phyloP scores from a whole-genome alignment of 1,140 invertebrate genomes.

The Centruroides sculpturatus region DNA sequence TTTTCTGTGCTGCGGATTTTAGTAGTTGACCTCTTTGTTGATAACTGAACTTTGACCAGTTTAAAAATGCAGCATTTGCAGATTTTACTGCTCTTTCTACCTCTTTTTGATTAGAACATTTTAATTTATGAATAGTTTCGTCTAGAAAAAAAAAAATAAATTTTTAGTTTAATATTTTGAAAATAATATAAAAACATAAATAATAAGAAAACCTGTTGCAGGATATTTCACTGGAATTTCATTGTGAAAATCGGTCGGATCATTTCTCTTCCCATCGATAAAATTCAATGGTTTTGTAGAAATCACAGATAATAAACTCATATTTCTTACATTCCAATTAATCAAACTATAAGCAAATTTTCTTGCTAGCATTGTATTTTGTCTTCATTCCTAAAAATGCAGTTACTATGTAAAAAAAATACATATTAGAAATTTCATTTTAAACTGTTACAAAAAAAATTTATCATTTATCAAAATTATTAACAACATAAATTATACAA shows the following conservation, averaged over 20 bases:
- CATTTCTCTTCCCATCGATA: slow-evolving; percentile 21
- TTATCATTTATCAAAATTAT: too few relatives aligned
- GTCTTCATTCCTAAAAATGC: too few relatives aligned
- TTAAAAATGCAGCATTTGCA: slow-evolving; percentile 22
- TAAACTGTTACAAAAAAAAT: too few relatives aligned
- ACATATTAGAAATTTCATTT: too few relatives aligned
- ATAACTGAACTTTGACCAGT: slow-evolving; percentile 4
- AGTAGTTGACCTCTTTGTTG: slow-evolving; percentile 9
- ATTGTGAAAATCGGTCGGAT: slow-evolving; percentile 14
- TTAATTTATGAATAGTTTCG: background rate
- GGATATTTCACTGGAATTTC: slow-evolving; percentile 24
- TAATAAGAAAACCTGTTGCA: slow-evolving; percentile 26
- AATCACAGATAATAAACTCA: background rate
- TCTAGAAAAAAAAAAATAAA: background rate
- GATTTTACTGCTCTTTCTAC: slow-evolving; percentile 32
- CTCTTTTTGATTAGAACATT: slow-evolving; percentile 24
- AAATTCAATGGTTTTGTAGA: slow-evolving; percentile 24
- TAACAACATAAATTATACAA: too few relatives aligned
- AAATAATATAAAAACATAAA: slow-evolving; percentile 11
- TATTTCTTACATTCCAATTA: too few relatives aligned
- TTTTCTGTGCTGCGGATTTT: background rate
- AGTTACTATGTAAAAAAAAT: too few relatives aligned
- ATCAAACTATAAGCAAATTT: too few relatives aligned
- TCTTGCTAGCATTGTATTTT: too few relatives aligned
- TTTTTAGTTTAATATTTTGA: background rate